Evolutionary conservation across 2,888 invertebrate species (phyloP).

Genomic region (Coenonympha glycerion): DNA sequence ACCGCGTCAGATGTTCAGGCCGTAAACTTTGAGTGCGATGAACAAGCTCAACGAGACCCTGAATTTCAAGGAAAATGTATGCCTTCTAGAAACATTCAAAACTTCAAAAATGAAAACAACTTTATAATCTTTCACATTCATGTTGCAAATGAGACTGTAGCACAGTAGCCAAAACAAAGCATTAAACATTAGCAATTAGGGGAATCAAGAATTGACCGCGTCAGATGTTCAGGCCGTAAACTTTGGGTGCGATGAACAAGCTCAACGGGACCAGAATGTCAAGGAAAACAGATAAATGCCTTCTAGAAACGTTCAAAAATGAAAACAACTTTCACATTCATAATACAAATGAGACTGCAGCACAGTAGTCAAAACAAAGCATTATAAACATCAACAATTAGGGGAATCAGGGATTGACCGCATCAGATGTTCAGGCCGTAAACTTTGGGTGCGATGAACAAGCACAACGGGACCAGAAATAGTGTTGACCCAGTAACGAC

Average conservation of each 20-base stretch:
- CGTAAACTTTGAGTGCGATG: constrained; percentile 58
- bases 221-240: constrained; percentile 51
- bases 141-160: too few relatives aligned
- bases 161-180: neutral
- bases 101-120: too few relatives aligned
- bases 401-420: constrained; percentile 39
- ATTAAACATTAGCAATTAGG: constrained; percentile 38
- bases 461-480: constrained; percentile 68
- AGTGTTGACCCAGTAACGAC: constrained; percentile 72
- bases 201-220: constrained; percentile 38
- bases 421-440: constrained; percentile 49
- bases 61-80: too few relatives aligned
- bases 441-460: constrained; percentile 54
- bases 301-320: too few relatives aligned
- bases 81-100: too few relatives aligned
- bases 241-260: constrained; percentile 54
- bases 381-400: constrained; percentile 36
- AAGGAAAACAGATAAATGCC: too few relatives aligned
- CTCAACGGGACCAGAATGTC: constrained; percentile 67
- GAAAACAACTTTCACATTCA: too few relatives aligned
- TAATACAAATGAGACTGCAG: too few relatives aligned
- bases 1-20: constrained; percentile 42
- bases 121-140: too few relatives aligned
- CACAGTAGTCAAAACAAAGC: neutral
- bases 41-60: constrained; percentile 61